Base-by-base conservation (phyloP, 92 coral and sea anemone species). In the Bergia sp. region DNA sequence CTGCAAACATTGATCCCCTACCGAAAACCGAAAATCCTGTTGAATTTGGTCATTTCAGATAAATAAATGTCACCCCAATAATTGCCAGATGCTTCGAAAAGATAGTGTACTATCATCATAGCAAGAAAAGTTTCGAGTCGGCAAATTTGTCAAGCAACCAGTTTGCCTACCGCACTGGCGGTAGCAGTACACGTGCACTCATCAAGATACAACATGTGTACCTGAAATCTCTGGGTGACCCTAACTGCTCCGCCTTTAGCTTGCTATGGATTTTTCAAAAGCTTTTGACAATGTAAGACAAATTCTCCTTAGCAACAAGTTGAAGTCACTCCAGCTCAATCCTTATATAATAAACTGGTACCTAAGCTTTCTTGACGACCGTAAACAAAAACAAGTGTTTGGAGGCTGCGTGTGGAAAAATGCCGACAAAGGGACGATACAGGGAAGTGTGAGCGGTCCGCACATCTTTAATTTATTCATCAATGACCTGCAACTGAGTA, bases 261-360 rank as follows among this genome's bases (percentile, higher is more conserved):
- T 37, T 18, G 79, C 79, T 74, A 74, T 37, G 79, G 79, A 74
- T 74, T 74, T 74, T 20, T 38, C 79, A 37, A 74, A 74, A 74
- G 79, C 79, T 18, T 74, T 74, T 38, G 50, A 74, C 79, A 74
- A 74, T 40, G 44, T 74, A 16, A 37, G 79, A 40, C 45, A 74
- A 13, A 9, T 74, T 37, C 40, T 39, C 13, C 9, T 74, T 16
- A 74, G 79, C 79, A 37, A 74, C 40, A 74, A 74, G 37, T 39
- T 74, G 79, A 74, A 74, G 37, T 74, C 79, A 74, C 79, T 74
- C 44, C 79, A 41, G 79, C 29, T 39, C 42, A 74, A 74, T 15
- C 79, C 79, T 23, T 74, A 74, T 74, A 20, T 74, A 13, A 74
- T 37, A 74, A 74, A 74, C 45, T 74, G 79, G 79, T 74, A 74